Conservation (phyloP, 2,113 vertebrate species). For the Loxodonta africana region DNA sequence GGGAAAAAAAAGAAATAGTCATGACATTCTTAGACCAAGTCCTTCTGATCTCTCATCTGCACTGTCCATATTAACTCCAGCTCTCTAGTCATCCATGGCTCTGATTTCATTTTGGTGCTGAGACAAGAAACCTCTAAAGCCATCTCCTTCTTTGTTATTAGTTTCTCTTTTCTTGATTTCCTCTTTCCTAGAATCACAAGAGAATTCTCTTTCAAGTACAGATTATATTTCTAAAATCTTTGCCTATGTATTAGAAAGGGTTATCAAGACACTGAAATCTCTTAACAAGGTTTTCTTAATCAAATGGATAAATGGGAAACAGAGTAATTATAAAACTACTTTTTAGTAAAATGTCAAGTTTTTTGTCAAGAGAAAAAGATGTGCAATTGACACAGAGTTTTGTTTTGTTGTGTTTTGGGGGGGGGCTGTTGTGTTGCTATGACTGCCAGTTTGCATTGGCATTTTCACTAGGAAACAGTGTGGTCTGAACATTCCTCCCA, state of each 20-base stretch:
- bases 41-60: background rate
- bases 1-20: too few relatives aligned
- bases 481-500: constrained; percentile 69
- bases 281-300: constrained; percentile 25
- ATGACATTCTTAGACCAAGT: background rate
- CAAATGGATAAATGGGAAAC: background rate
- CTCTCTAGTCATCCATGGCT: background rate
- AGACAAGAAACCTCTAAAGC: background rate
- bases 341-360: constrained; percentile 20
- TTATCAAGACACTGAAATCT: background rate
- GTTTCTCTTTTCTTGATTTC: constrained; percentile 4
- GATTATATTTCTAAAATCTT: constrained; percentile 37
- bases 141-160: background rate
- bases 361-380: background rate
- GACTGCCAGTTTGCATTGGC: constrained; percentile 65
- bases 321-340: constrained; percentile 35
- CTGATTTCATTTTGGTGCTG: background rate
- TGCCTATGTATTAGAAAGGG: background rate
- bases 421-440: constrained; percentile 63
- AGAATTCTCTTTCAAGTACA: constrained; percentile 3
- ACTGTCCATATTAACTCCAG: background rate
- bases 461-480: constrained; percentile 69
- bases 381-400: background rate
- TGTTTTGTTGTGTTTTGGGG: background rate
- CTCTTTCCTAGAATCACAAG: background rate